A percentile compares a stretch with the other conserved stretches of the same genome.
phyloP scores from a whole-genome alignment of 1,140 invertebrate genomes.

The Dryas iulia region DNA sequence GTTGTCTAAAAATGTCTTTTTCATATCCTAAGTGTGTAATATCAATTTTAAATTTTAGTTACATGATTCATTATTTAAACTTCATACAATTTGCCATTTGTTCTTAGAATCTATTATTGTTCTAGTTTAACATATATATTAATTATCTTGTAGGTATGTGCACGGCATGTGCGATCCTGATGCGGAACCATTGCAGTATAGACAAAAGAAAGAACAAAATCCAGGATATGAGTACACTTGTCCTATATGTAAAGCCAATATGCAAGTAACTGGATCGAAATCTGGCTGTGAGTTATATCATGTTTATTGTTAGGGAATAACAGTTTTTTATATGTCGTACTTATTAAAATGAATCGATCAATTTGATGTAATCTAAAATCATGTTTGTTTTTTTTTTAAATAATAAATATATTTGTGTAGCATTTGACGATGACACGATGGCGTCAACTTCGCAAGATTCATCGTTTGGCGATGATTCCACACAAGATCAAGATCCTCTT shows the following conservation, averaged over 20 bases:
- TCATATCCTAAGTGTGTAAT: too few relatives aligned
- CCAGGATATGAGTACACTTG: conserved; percentile 95
- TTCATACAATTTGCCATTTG: too few relatives aligned
- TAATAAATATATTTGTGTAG: conserved; percentile 48
- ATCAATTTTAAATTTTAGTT: too few relatives aligned
- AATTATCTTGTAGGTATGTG: conserved; percentile 86
- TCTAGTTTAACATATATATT: neutral
- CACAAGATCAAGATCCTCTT: conserved; percentile 81
- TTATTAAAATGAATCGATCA: too few relatives aligned
- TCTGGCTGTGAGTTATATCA: conserved; percentile 82
- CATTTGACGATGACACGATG: conserved; percentile 83
- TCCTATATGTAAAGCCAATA: conserved; percentile 88
- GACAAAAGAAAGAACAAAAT: conserved; percentile 89
- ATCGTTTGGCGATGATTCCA: conserved; percentile 81
- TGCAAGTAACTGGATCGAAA: conserved; percentile 79
- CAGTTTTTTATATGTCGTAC: too few relatives aligned
- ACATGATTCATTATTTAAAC: too few relatives aligned
- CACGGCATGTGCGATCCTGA: conserved; percentile 95
- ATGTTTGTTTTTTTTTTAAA: too few relatives aligned
- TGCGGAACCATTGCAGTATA: conserved; percentile 89
- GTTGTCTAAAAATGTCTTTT: too few relatives aligned
- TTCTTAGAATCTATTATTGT: too few relatives aligned
- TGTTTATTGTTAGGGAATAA: conserved; percentile 8
- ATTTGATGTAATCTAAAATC: too few relatives aligned
- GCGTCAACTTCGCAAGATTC: conserved; percentile 86